Base-by-base conservation (phyloP, 2,888 invertebrate genomes). In the Dermolepida albohirtum region DNA sequence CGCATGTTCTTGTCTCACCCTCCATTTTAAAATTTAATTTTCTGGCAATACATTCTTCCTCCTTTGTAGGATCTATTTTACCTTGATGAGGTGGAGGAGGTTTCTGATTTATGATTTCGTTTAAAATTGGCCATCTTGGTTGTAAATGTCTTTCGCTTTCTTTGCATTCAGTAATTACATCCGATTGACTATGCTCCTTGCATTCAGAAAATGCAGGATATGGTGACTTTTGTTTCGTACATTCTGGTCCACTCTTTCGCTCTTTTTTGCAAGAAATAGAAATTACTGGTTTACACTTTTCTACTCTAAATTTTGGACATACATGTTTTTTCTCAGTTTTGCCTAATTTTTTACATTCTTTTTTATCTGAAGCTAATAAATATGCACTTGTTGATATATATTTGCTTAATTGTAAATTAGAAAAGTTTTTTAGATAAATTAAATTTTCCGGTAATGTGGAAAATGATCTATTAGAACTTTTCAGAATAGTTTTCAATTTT, bases 121-220 rank as follows among this genome's bases (percentile, higher is more conserved):
- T 40, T 39, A 73, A 44, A n/a, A 74, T 67, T 49, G 72, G 72
- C 54, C 69, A 72, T 11, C 72, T 65, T 0, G 79, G 79, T 67
- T 79, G 79, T 51, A 79, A 67, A 51, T 68, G 55, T 5, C 66
- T 65, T 6, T 72, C 52, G 41, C 67, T 70, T n/a, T 73, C 71
- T 22, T 22, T 50, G 57, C 78, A 78, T 69, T 77, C 75, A 8
- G 73, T 73, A 7, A 75, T 52, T 5, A 67, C 70, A 11, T 72
- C 71, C 6, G 72, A 68, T 16, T 71, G 55, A 47, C 76, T 75
- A 51, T 76, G 73, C 14, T 76, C 73, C 43, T 77, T 66, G 43
- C 75, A 76, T 63, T 79, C 79, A 0, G 78, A 77, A 66, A 73
- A 79, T 0, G 78, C 70, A 5, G 76, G 74, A 68, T 78, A 78